Evolutionary conservation across 2,113 vertebrate genomes (phyloP).

Genomic region (Canis aureus): DNA sequence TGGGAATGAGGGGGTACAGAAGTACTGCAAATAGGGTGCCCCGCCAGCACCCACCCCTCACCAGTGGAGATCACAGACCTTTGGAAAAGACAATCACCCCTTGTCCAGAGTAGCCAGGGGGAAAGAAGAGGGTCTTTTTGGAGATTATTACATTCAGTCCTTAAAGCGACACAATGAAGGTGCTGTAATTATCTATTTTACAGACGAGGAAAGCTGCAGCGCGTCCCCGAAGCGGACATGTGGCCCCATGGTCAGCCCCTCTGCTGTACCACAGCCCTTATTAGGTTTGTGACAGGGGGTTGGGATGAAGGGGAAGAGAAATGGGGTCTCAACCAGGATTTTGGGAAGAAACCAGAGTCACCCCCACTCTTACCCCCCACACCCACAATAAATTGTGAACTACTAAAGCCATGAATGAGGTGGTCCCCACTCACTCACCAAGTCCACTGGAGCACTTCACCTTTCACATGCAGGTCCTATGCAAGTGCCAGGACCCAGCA

Average conservation of each 20-base stretch:
- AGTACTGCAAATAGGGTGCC: neutral
- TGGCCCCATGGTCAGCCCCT: neutral
- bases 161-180: neutral
- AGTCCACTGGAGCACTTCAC: neutral
- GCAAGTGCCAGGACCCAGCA: neutral
- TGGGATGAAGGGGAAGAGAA: neutral
- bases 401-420: neutral
- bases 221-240: neutral
- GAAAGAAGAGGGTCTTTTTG: neutral
- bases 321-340: neutral
- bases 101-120: neutral
- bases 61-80: neutral
- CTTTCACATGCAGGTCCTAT: neutral
- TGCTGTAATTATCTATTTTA: neutral
- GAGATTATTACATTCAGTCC: neutral
- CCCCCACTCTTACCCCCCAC: too few relatives aligned
- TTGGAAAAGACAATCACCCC: neutral
- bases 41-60: neutral
- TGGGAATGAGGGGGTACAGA: neutral
- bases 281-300: neutral
- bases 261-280: neutral
- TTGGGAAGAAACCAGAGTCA: neutral
- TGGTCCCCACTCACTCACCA: neutral
- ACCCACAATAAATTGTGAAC: too few relatives aligned
- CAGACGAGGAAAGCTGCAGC: conserved; percentile 12